These are phyloP conservation scores for Oreochromis aureus DNA, from an alignment of 2,113 vertebrate genomes.

Conservation along the genomic window DNA sequence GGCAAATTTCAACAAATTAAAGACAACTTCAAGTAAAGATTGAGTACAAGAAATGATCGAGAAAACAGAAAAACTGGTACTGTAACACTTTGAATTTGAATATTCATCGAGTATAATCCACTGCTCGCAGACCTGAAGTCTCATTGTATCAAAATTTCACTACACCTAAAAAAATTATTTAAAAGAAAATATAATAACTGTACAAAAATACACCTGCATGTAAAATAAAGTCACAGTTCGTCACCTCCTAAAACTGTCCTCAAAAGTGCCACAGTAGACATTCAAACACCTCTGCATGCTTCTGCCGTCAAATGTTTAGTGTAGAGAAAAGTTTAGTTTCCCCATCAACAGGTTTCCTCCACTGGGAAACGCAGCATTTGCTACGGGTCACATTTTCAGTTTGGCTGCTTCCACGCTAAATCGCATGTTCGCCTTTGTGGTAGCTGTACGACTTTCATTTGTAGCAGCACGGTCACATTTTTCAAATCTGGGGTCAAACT, in stretches of 20 bases:
- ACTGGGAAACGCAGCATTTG: background rate
- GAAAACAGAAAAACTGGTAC: background rate
- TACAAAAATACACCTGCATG: background rate
- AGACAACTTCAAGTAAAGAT: constrained; percentile 14
- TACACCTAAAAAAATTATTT: background rate
- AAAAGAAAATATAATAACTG: constrained; percentile 2
- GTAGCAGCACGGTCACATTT: background rate
- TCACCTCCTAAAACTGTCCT: background rate
- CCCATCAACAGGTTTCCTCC: background rate
- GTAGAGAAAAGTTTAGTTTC: background rate
- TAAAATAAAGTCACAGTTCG: constrained; percentile 37
- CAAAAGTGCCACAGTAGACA: constrained; percentile 35
- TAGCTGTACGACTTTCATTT: background rate
- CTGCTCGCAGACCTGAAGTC: background rate
- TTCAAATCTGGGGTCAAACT: background rate
- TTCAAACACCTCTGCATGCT: constrained; percentile 3
- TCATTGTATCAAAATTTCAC: background rate
- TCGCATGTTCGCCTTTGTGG: background rate
- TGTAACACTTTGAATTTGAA: background rate
- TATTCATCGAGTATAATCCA: background rate
- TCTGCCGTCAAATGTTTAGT: background rate
- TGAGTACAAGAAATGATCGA: background rate
- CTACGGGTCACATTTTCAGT: background rate
- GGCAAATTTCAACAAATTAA: background rate
- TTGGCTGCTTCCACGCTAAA: background rate